Percentiles rank a stretch among this genome's conserved stretches.
Evolutionary conservation across 2,888 invertebrate species (phyloP).

Genomic region (Bedellia somnulentella): DNA sequence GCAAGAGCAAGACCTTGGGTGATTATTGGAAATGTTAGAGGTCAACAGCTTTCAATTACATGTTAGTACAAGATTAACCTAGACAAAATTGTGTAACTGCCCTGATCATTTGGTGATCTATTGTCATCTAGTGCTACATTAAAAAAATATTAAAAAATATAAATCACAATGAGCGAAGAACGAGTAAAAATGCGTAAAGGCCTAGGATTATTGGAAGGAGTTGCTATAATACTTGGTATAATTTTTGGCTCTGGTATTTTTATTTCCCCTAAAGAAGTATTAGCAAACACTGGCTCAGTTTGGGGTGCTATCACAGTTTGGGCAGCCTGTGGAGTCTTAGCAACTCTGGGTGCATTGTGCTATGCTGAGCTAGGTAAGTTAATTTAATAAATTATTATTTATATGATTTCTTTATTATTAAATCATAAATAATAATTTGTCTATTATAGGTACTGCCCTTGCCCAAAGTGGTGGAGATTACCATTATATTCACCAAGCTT

Average conservation of each 20-base stretch:
- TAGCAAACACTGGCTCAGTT: slow-evolving; percentile 86
- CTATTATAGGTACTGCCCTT: slow-evolving; percentile 65
- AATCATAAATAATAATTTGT: slow-evolving; percentile 1
- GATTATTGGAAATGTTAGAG: neutral
- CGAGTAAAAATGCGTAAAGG: slow-evolving; percentile 84
- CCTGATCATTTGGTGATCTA: too few species aligned
- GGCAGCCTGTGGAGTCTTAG: slow-evolving; percentile 84
- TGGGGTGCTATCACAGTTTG: slow-evolving; percentile 87
- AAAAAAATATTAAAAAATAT: neutral
- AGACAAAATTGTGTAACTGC: too few species aligned
- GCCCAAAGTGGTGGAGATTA: slow-evolving; percentile 97
- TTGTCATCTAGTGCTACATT: too few species aligned
- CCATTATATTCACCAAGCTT: slow-evolving; percentile 92
- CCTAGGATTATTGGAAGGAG: slow-evolving; percentile 86
- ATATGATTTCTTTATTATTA: slow-evolving; percentile 1
- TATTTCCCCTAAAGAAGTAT: slow-evolving; percentile 92
- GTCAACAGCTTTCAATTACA: neutral
- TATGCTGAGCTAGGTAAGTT: slow-evolving; percentile 88
- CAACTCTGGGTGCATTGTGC: slow-evolving; percentile 92
- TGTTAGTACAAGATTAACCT: too few species aligned
- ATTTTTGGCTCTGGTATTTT: slow-evolving; percentile 97
- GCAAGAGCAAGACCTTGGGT: neutral
- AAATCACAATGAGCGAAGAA: slow-evolving; percentile 33
- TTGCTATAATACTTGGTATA: slow-evolving; percentile 91
- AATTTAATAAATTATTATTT: too few species aligned